Evolutionary conservation across 2,797 vertebrate genomes (phyloP), one percentile per base, ranked within the genome.

Genomic region (Karalla daura): DNA sequence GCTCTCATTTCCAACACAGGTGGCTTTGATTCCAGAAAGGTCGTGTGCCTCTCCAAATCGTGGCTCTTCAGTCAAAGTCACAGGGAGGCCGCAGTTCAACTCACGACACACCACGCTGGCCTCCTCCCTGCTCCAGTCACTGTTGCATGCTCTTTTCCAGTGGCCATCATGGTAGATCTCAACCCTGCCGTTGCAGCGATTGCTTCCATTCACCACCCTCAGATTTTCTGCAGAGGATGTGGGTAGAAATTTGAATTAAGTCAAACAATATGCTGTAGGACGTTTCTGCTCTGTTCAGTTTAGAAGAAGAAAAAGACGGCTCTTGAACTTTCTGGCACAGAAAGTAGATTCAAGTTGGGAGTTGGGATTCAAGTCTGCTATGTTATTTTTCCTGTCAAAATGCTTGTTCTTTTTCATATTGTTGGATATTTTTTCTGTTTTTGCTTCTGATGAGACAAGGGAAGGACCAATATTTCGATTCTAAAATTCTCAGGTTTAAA

Each of bases 41-140:
- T 5, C 2, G 3, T 0, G 11, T 1, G 53, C 9, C 3, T 63
- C 27, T 40, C 86, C 91, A 56, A 87, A 91, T 40, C 80, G 0
- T 0, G 5, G 39, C 0, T 0, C 3, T 1, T 17, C 23, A 2
- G 49, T 1, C 5, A 51, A 55, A n/a, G 2, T 0, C 7, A 30
- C 2, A 35, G 88, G 66, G 7, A 2, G 1, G 0, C 85, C 88
- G 33, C 92, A 93, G 54, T 20, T 62, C 0, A 89, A 40, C 64
- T 92, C 89, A 40, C 2, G 41, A 66, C 92, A 94, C 45, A 89
- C n/a, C 49, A 93, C 80, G 0, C 55, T n/a, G n/a, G 71, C 63
- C 15, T 81, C 77, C 0, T 20, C 12, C 5, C 25, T 23, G 44
- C 18, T 5, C 88, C 88, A 91, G 41, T 71, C 45, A 24, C 20